These are phyloP conservation scores for Furcifer pardalis DNA, from an alignment of 2,797 vertebrate genomes.

Conservation along the genomic window DNA sequence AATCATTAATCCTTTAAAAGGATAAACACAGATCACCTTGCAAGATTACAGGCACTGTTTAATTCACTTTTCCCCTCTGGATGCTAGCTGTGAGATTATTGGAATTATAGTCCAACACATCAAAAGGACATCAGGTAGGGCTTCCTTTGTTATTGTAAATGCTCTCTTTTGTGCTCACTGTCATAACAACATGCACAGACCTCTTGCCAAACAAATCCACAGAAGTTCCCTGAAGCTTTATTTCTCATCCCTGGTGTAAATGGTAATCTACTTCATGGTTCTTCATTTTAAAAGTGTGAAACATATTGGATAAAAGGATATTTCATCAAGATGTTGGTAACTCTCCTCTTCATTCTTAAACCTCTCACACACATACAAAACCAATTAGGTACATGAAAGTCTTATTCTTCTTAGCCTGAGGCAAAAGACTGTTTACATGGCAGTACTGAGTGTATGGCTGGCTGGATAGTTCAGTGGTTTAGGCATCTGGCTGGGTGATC, in stretches of 20 bases:
- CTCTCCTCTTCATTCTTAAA: not conserved
- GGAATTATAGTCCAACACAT: not conserved
- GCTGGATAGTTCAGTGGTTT: too few relatives aligned
- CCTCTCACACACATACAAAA: not conserved
- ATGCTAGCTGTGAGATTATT: not conserved
- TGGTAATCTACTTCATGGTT: not conserved
- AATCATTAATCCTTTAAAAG: slow-evolving; percentile 8
- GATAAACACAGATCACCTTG: not conserved
- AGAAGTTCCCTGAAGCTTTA: too few relatives aligned
- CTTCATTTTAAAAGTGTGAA: not conserved
- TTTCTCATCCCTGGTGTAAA: too few relatives aligned
- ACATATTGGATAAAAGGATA: not conserved
- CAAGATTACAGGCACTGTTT: not conserved
- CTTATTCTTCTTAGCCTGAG: not conserved
- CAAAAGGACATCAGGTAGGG: not conserved
- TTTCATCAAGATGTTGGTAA: not conserved
- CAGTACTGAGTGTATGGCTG: not conserved
- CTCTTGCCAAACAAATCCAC: too few relatives aligned
- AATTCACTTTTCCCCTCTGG: not conserved
- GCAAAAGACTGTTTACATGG: not conserved
- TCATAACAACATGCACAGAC: too few relatives aligned
- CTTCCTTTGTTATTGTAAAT: not conserved
- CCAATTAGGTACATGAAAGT: not conserved
- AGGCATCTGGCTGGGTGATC: too few relatives aligned
- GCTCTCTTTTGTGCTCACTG: too few relatives aligned